These are phyloP conservation scores for Muntiacus muntjak DNA, from an alignment of 2,113 vertebrate genomes.

Conservation along the genomic window DNA sequence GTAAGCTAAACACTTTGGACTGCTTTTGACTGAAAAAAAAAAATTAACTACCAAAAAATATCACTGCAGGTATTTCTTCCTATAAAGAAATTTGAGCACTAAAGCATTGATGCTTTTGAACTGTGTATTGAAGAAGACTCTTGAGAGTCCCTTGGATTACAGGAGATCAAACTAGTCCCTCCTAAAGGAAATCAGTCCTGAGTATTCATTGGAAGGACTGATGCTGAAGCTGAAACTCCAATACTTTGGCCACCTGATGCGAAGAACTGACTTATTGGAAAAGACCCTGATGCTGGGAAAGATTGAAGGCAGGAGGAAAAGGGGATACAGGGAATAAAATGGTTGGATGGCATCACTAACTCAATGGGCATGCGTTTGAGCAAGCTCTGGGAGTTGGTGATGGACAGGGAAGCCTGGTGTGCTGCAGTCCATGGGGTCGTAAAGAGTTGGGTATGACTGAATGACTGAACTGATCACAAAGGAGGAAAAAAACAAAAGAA, in stretches of 20 bases:
- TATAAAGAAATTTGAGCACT: neutral
- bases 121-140: neutral
- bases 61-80: neutral
- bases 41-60: neutral
- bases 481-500: neutral
- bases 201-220: neutral
- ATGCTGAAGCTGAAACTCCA: neutral
- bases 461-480: neutral
- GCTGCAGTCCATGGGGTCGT: neutral
- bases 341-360: neutral
- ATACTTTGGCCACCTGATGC: neutral
- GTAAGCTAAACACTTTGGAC: neutral
- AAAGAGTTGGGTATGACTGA: neutral
- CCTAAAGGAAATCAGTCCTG: neutral
- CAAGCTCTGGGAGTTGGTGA: neutral
- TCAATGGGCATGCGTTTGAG: neutral
- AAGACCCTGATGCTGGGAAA: neutral
- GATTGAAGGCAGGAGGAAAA: neutral
- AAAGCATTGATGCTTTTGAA: neutral
- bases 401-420: neutral
- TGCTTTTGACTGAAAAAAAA: neutral
- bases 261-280: neutral
- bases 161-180: neutral
- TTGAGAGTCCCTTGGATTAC: neutral
- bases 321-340: neutral